Evolutionary conservation across 2,888 invertebrate species (phyloP), one percentile per base, ranked within the genome.

Genomic region (Drepana falcataria): DNA sequence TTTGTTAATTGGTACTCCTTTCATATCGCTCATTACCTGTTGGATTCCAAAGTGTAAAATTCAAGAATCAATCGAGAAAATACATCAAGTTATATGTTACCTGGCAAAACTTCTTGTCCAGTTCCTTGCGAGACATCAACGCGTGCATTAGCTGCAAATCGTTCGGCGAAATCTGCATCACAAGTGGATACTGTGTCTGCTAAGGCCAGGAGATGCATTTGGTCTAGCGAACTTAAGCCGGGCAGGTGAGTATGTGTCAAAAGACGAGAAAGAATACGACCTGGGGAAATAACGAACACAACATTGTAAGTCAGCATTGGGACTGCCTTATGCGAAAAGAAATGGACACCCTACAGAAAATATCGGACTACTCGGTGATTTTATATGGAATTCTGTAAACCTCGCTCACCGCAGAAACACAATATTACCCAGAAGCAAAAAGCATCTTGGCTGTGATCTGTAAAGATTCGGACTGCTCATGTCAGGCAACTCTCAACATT

Each of bases 171-270:
- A 75, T 97, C 96, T 0, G 95, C 96, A 71, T 97, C 96, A 72
- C 97, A 97, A 0, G 97, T 97, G 0, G 98, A 96, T 0, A 99
- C 98, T 0, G 99, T 99, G 75, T 99, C 99, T 7, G 99, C 99
- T 58, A 99, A 85, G 1, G 99, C 99, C n/a, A 99, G 87, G 59
- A 99, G 92, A 85, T 99, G 99, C 99, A 99, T 99, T 87, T 99
- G 99, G 87, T 99, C 99, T 54, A 99, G 93, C 65, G 98, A 98
- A 2, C 97, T 98, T 47, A 99, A 88, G 0, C 99, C 99, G 0
- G 99, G 99, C 41, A 98, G 87, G 83, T 98, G 98, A 0, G 97
- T 97, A 83, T 99, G 99, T 0, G 99, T 99, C 47, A 99, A 90
- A 5, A 99, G 92, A 2, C 97, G 94, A 0, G 98, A 98, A 6